Percentiles rank a stretch among this genome's conserved stretches.
phyloP scores from a whole-genome alignment of 1,140 invertebrate species.

The Mizuhopecten yessoensis region DNA sequence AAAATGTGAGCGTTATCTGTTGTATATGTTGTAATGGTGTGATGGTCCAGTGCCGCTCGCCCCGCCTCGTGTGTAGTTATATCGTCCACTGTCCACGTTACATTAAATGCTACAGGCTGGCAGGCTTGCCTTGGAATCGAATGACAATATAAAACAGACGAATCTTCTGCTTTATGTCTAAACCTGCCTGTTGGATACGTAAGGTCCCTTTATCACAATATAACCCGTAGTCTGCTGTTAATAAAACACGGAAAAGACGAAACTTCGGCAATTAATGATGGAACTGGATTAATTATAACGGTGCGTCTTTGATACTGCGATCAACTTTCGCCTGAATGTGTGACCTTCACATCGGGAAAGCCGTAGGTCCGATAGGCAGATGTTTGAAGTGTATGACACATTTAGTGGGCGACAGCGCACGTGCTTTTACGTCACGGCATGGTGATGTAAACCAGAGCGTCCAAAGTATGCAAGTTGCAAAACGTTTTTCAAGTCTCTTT shows the following conservation, averaged over 20 bases:
- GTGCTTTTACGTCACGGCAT: not conserved
- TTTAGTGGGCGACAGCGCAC: not conserved
- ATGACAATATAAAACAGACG: slow-evolving; percentile 17
- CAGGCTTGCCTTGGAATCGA: slow-evolving; percentile 6
- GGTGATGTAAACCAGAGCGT: too few relatives aligned
- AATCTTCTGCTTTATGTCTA: not conserved
- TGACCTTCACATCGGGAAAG: not conserved
- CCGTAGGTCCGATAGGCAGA: not conserved
- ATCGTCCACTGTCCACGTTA: not conserved
- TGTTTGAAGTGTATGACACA: not conserved
- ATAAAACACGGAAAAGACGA: not conserved
- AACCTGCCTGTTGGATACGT: not conserved
- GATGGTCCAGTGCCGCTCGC: not conserved
- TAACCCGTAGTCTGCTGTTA: not conserved
- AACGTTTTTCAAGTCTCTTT: too few relatives aligned
- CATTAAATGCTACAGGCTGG: not conserved
- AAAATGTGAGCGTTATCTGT: not conserved
- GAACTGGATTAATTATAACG: not conserved
- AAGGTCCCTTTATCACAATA: not conserved
- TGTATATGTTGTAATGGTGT: slow-evolving; percentile 3
- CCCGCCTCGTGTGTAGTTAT: slow-evolving; percentile 13
- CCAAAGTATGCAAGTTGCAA: too few relatives aligned
- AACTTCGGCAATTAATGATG: not conserved
- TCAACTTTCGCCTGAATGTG: not conserved
- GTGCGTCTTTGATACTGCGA: not conserved